Conservation (phyloP, 2,113 vertebrate genomes). For the Phylloscopus trochiloides region DNA sequence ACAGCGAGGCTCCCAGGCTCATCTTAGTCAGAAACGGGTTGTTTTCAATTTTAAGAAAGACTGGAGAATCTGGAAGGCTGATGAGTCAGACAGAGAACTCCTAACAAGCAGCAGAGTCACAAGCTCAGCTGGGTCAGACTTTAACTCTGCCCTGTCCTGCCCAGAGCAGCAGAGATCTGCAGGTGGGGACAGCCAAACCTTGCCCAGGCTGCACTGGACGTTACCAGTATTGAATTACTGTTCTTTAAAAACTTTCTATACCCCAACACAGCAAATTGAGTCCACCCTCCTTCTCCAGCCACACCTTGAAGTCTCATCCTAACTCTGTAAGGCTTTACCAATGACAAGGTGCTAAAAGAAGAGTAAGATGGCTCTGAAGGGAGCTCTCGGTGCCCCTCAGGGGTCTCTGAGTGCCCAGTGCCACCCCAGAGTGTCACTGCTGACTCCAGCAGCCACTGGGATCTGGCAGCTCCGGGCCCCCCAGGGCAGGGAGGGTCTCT, state of each 20-base stretch:
- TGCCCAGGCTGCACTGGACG: not conserved
- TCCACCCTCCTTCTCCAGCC: not conserved
- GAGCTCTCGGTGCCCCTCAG: accelerated
- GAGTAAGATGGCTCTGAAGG: accelerated
- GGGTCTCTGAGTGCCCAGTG: not conserved
- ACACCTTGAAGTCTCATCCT: accelerated
- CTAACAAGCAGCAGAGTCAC: not conserved
- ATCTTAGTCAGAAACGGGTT: not conserved
- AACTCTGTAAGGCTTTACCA: not conserved
- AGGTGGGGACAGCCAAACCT: not conserved
- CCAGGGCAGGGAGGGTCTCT: not conserved
- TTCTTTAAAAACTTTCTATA: accelerated
- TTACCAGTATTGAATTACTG: accelerated
- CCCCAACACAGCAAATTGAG: not conserved
- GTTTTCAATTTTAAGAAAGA: not conserved
- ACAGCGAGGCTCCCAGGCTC: not conserved
- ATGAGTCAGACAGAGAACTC: not conserved
- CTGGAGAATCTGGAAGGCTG: not conserved
- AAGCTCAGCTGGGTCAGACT: not conserved
- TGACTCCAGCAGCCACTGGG: not conserved
- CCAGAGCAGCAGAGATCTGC: accelerated
- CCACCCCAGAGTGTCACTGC: accelerated
- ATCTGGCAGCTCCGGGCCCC: not conserved
- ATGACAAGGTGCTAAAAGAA: accelerated
- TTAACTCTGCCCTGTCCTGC: not conserved